Conservation (phyloP, 2,888 invertebrate species). For the Rhorus exstirpatorius region DNA sequence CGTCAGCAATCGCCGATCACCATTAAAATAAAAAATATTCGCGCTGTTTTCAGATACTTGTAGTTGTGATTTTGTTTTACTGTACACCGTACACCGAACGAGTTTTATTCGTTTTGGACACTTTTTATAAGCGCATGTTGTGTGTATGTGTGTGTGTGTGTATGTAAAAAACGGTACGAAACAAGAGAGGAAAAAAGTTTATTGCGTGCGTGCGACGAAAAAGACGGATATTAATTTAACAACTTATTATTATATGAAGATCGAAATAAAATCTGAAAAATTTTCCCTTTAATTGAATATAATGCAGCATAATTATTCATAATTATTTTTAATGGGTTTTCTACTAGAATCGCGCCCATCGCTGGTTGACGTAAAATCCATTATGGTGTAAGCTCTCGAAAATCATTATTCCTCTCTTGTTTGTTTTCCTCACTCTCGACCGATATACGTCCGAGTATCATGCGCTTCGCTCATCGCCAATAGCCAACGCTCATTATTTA, state of each 20-base stretch:
- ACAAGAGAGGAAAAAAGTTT: neutral
- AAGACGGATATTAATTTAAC: neutral
- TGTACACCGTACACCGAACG: neutral
- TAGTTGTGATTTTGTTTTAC: neutral
- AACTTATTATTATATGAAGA: neutral
- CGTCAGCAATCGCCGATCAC: neutral
- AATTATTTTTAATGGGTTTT: neutral
- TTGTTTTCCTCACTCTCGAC: neutral
- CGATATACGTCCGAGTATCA: neutral
- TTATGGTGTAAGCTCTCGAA: neutral
- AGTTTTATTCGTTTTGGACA: neutral
- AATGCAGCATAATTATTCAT: neutral
- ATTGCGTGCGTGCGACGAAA: neutral
- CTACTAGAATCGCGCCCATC: neutral
- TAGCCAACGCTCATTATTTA: constrained; percentile 11
- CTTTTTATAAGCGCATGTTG: no score
- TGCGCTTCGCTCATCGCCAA: constrained; percentile 8
- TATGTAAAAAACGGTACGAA: neutral
- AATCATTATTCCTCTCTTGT: constrained; percentile 2
- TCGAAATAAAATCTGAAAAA: no score
- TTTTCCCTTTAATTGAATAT: no score
- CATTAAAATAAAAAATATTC: neutral
- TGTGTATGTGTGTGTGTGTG: no score
- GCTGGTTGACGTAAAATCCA: neutral
- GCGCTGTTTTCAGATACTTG: neutral